Evolutionary conservation across 2,888 invertebrate species (phyloP), one percentile per base, ranked within the genome.

Genomic region (Phyllotreta striolata): DNA sequence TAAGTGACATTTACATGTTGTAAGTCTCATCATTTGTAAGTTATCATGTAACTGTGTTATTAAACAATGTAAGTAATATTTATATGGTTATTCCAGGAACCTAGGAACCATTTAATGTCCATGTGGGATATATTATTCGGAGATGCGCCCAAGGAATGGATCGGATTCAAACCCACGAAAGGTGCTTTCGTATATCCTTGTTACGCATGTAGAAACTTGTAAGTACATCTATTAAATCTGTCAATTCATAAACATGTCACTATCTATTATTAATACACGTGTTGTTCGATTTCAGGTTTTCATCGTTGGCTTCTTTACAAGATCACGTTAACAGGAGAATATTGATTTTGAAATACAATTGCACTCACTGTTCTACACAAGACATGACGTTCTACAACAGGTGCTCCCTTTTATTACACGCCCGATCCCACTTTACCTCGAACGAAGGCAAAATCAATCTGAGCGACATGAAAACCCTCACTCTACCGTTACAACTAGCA

Each of bases 251-350:
- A 10, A 41, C 2, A 41, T 41, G 41, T 41, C 41, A 41, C 10
- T 41, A n/a, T 39, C 8, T 7, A 39, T 39, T 41, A 41, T 41
- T 41, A 41, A n/a, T 10, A n/a, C 3, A 41, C 9, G 41, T 41
- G 41, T 13, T 14, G 24, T 67, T 66, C 39, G 60, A 60, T 75
- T 73, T 10, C 66, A 84, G 84, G 76, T 78, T 81, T 70, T 75
- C 76, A 12, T 77, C 76, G 6, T 77, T 77, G 63, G 70, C 66
- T 24, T 78, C 80, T n/a, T 77, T 81, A 62, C 72, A 77, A 58
- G 80, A 81, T 59, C 81, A 81, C 58, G 72, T 79, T 8, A 81
- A 81, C 62, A 70, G 81, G 12, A 72, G 81, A 58, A 76, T 78
- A 3, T 68, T 79, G 10, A 64, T 79, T 1, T 62, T 81, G 12